Conservation (phyloP, 2,113 vertebrate species). For the Pelodiscus sinensis region DNA sequence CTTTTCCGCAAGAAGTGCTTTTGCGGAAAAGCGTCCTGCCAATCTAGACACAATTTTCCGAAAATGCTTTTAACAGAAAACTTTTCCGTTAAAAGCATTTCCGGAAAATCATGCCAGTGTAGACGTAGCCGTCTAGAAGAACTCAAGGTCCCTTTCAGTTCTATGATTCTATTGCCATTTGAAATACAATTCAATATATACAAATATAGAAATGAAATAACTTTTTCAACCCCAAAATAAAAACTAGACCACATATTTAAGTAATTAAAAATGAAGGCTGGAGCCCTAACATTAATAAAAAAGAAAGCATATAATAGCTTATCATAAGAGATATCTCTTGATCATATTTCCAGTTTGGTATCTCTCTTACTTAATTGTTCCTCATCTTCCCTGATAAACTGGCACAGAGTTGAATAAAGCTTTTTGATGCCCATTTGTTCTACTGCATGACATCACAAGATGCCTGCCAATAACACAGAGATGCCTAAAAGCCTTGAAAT, state of each 20-base stretch:
- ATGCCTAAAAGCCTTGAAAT: constrained; percentile 75
- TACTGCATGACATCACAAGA: constrained; percentile 69
- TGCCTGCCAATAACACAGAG: constrained; percentile 67
- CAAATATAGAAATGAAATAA: neutral
- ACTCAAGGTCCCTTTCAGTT: too few relatives aligned
- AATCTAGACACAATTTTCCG: too few relatives aligned
- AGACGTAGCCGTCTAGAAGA: too few relatives aligned
- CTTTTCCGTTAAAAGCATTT: too few relatives aligned
- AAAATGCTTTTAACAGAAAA: too few relatives aligned
- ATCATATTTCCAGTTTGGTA: constrained; percentile 62
- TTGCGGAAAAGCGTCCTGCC: too few relatives aligned
- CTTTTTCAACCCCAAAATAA: neutral
- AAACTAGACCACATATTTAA: constrained; percentile 36
- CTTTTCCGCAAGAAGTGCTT: too few relatives aligned
- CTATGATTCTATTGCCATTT: neutral
- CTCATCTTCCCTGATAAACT: constrained; percentile 62
- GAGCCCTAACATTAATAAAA: constrained; percentile 46
- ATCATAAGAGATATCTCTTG: constrained; percentile 49
- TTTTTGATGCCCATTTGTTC: constrained; percentile 73
- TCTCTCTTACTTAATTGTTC: constrained; percentile 45
- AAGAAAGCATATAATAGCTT: neutral
- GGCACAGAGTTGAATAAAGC: constrained; percentile 53
- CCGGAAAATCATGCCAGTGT: too few relatives aligned
- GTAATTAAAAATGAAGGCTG: constrained; percentile 43
- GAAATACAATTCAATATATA: constrained; percentile 13